Base-by-base conservation (phyloP, 2,888 invertebrate species). In the Melieria picta region DNA sequence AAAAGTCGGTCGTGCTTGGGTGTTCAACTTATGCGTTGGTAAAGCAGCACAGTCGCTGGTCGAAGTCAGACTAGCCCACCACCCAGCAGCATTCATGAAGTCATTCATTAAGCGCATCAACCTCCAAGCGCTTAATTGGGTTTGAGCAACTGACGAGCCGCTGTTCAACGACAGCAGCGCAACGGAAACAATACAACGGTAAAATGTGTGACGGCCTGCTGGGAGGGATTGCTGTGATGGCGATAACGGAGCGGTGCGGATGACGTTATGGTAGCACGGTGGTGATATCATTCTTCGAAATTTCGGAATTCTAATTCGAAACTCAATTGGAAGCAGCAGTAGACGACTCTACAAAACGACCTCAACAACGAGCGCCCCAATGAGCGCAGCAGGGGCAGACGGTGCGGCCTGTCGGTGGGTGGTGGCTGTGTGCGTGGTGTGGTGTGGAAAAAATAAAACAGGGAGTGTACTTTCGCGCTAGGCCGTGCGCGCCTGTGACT, bases 391-490 rank as follows among this genome's bases (percentile, higher is more conserved):
- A 30, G 30, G 30, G 30, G 30, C 30, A 30, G 30, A 30, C 30
- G 30, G 30, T 30, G 30, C 30, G 30, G 30, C 30, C 30, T 30
- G 30, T 30, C 30, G 30, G 30, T 30, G 30, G 30, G 30, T 30
- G 30, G 30, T 30, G 30, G 30, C 30, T 30, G 30, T 30, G 30
- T 30, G 77, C 52, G 47, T 70, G 68, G 65, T 52, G 43, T 81
- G 78, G 63, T 42, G 80, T 79, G 50, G 64, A 73, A 71, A 71
- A 80, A 79, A 79, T 74, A 78, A 84, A 84, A 81, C 77, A 80
- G 83, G 83, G 85, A 84, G 85, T 84, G 83, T 80, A 82, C 84
- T 74, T 80, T 77, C 78, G 42, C 60, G 58, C 7, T 6, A 13
- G 46, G 11, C 13, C 61, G 13, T 11, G 77, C 75, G 65, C 74